phyloP scores from a whole-genome alignment of 2,113 vertebrate genomes.

The Prietella phreatophila region DNA sequence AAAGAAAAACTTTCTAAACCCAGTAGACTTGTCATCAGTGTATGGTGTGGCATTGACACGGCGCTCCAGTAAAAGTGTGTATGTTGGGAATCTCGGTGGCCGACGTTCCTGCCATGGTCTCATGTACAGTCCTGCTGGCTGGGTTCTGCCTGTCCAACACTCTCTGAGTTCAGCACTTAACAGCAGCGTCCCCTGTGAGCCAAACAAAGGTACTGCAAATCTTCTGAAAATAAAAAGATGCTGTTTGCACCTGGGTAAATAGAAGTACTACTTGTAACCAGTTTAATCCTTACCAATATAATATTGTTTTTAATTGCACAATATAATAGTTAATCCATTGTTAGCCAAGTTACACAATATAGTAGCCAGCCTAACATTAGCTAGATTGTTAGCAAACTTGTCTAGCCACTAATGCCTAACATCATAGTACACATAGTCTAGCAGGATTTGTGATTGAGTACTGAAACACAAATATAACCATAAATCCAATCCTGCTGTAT shows the following conservation, averaged over 20 bases:
- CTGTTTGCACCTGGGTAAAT: neutral
- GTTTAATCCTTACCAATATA: neutral
- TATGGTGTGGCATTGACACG: slow-evolving; percentile 79
- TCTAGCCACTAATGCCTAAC: too few relatives aligned
- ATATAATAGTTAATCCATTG: neutral
- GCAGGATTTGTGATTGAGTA: neutral
- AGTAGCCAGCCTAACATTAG: neutral
- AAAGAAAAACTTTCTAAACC: neutral
- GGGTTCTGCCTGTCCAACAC: slow-evolving; percentile 79
- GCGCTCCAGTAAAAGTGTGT: slow-evolving; percentile 71
- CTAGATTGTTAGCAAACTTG: neutral
- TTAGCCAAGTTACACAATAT: neutral
- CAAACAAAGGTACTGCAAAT: slow-evolving; percentile 72
- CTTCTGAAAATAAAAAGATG: neutral
- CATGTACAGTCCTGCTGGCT: slow-evolving; percentile 83
- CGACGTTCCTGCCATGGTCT: slow-evolving; percentile 83
- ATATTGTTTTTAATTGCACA: neutral
- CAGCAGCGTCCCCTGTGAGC: slow-evolving; percentile 70
- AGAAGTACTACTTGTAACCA: neutral
- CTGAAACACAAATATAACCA: neutral
- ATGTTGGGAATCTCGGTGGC: slow-evolving; percentile 73
- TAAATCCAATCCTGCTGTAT: neutral
- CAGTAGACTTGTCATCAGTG: slow-evolving; percentile 70
- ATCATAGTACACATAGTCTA: neutral
- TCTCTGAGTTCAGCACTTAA: slow-evolving; percentile 65